These are phyloP conservation scores for Zaprionus lachaisei DNA, from an alignment of 1,140 invertebrate genomes.

Conservation along the genomic window DNA sequence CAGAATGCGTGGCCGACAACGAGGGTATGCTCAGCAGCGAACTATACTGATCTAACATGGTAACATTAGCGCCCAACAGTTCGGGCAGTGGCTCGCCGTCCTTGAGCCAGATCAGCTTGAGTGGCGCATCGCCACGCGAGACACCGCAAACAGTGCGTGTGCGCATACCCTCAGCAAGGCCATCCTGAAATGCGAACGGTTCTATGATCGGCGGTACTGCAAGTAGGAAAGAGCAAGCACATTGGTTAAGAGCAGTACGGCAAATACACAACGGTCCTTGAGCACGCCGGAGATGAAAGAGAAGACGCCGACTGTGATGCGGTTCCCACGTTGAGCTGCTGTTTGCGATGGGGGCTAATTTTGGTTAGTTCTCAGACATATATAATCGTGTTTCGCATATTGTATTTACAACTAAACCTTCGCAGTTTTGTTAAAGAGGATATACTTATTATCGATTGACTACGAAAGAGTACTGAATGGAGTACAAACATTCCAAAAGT, in stretches of 20 bases:
- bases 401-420: conserved; percentile 73
- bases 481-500: conserved; percentile 76
- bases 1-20: conserved; percentile 90
- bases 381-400: conserved; percentile 4
- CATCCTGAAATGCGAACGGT: conserved; percentile 93
- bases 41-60: conserved; percentile 90
- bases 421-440: conserved; percentile 76
- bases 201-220: conserved; percentile 93
- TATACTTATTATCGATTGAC: conserved; percentile 49
- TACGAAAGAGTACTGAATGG: conserved; percentile 58
- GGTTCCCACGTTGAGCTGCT: conserved; percentile 59
- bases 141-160: conserved; percentile 94
- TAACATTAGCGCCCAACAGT: conserved; percentile 88
- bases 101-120: conserved; percentile 92
- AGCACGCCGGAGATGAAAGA: not conserved
- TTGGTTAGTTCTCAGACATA: not conserved
- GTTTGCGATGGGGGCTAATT: conserved; percentile 31
- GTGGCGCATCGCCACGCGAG: conserved; percentile 91
- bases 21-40: conserved; percentile 92
- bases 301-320: not conserved
- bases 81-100: conserved; percentile 89
- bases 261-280: conserved; percentile 49
- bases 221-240: conserved; percentile 86
- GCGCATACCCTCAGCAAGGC: conserved; percentile 92
- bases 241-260: conserved; percentile 86